Evolutionary conservation across 2,113 vertebrate genomes (phyloP).

Genomic region (Brachyhypopomus occidentalis): DNA sequence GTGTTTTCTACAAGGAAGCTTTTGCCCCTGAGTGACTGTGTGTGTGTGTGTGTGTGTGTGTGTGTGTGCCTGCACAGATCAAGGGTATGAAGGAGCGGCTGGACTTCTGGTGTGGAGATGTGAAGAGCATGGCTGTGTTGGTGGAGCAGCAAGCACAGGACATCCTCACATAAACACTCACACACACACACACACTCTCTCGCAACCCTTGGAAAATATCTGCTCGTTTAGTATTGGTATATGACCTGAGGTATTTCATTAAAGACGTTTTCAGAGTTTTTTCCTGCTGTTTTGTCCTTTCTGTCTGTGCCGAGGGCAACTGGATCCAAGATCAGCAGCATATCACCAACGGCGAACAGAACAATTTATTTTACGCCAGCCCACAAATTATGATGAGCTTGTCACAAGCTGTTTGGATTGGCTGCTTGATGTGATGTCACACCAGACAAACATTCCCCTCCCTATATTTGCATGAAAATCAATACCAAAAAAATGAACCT

Average conservation of each 20-base stretch:
- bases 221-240: background rate
- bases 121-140: conserved; percentile 96
- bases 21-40: no score
- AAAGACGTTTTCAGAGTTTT: conserved; percentile 29
- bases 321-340: no score
- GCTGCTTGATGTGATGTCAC: no score
- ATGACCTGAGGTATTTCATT: conserved; percentile 32
- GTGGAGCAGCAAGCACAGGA: conserved; percentile 98
- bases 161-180: conserved; percentile 84
- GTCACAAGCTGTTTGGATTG: no score
- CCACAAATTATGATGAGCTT: no score
- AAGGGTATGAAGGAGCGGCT: conserved; percentile 96
- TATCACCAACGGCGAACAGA: no score
- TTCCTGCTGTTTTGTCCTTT: background rate
- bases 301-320: background rate
- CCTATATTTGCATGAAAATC: no score
- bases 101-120: conserved; percentile 94
- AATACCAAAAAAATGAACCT: no score
- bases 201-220: background rate
- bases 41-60: conserved; percentile 3
- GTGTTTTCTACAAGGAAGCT: no score
- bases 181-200: background rate
- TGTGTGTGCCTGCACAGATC: conserved; percentile 77
- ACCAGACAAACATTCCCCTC: no score
- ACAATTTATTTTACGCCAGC: no score